Percentiles rank a stretch among this genome's conserved stretches.
Conservation (phyloP, 35 echinoderm and acorn worm genomes). For the Eucidaris tribuloides region DNA sequence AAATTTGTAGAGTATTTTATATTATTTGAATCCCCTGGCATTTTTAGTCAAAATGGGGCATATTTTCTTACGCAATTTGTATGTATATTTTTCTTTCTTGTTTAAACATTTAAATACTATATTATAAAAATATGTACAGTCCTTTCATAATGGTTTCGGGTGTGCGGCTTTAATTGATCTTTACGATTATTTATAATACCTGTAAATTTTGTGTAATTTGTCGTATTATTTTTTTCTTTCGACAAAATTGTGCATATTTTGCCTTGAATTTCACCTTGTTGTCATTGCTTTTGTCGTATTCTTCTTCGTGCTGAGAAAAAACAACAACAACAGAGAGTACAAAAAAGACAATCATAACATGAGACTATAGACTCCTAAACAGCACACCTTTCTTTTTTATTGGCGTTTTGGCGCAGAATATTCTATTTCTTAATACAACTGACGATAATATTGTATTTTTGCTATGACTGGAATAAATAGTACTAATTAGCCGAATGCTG, state of each 20-base stretch:
- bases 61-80: conserved; percentile 41
- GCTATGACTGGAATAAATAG: neutral
- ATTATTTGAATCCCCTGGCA: conserved; percentile 15
- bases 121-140: conserved; percentile 2
- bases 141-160: conserved; percentile 10
- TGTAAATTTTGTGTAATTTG: conserved; percentile 32
- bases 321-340: too few relatives aligned
- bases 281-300: too few relatives aligned
- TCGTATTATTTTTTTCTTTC: conserved; percentile 24
- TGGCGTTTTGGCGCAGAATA: too few relatives aligned
- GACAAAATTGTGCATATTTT: conserved; percentile 24
- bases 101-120: conserved; percentile 17
- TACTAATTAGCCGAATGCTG: neutral
- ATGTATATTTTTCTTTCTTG: conserved; percentile 21
- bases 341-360: too few relatives aligned
- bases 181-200: conserved; percentile 22
- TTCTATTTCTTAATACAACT: too few relatives aligned
- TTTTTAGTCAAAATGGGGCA: neutral
- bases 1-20: neutral
- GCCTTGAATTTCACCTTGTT: conserved; percentile 32
- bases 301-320: too few relatives aligned
- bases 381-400: too few relatives aligned
- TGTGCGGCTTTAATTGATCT: conserved; percentile 10
- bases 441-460: too few relatives aligned
- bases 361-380: too few relatives aligned